phyloP scores from a whole-genome alignment of 2,797 vertebrate species.

The Myotis vivesi region DNA sequence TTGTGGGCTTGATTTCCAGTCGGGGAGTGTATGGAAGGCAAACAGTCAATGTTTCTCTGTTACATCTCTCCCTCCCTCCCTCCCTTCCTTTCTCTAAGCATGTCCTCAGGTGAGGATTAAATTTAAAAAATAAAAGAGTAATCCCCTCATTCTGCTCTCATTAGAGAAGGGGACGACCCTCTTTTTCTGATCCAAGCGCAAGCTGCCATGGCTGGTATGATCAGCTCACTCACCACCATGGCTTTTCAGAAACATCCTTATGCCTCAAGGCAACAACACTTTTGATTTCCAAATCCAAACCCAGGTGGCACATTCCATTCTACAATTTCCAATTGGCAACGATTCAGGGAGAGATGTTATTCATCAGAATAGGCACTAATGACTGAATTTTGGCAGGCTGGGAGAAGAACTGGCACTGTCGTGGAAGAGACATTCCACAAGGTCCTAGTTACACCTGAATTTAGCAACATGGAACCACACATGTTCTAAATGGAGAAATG shows the following conservation, averaged over 20 bases:
- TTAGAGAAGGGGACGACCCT: conserved; percentile 11
- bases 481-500: neutral
- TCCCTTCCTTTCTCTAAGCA: neutral
- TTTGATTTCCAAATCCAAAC: conserved; percentile 71
- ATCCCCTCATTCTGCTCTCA: conserved; percentile 1
- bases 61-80: neutral
- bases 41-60: neutral
- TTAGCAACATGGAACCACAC: conserved; percentile 20
- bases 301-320: conserved; percentile 74
- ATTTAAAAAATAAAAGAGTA: neutral
- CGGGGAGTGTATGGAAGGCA: neutral
- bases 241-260: conserved; percentile 47
- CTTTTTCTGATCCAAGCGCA: conserved; percentile 34
- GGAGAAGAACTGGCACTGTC: conserved; percentile 48
- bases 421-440: neutral
- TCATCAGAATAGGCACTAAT: conserved; percentile 39
- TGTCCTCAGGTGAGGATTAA: neutral
- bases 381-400: conserved; percentile 53
- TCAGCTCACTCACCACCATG: conserved; percentile 43
- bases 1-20: neutral
- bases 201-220: neutral
- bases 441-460: neutral
- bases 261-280: conserved; percentile 60
- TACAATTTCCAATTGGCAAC: conserved; percentile 61
- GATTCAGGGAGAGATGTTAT: conserved; percentile 26